These are phyloP conservation scores for Achroia grisella DNA, from an alignment of 1,140 invertebrate species.

Conservation along the genomic window DNA sequence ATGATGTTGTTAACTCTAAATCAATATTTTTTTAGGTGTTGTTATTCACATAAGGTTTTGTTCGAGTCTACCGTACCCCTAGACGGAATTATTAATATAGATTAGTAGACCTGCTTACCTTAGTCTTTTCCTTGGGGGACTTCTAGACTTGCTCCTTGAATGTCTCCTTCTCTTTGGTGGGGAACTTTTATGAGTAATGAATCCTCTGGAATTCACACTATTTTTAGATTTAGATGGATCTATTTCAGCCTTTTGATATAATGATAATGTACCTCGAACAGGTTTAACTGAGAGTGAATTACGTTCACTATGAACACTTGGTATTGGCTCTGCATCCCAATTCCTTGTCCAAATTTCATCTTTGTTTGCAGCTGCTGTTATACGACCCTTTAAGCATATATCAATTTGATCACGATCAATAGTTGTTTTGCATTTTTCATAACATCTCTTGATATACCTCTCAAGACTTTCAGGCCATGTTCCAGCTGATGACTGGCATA, in stretches of 20 bases:
- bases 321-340: conserved; percentile 93
- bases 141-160: conserved; percentile 53
- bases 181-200: conserved; percentile 36
- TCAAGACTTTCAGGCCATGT: conserved; percentile 85
- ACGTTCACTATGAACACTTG: conserved; percentile 85
- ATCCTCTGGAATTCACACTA: conserved; percentile 23
- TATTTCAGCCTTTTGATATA: conserved; percentile 68
- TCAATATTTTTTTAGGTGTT: too few relatives aligned
- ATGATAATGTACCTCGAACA: conserved; percentile 66
- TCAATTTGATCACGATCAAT: conserved; percentile 95
- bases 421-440: conserved; percentile 89
- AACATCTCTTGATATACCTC: conserved; percentile 92
- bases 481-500: conserved; percentile 66
- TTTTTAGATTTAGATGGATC: conserved; percentile 38
- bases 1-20: too few relatives aligned
- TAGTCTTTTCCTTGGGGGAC: conserved; percentile 48
- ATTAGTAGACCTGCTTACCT: conserved; percentile 24
- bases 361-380: conserved; percentile 90
- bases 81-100: too few relatives aligned
- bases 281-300: conserved; percentile 76
- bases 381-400: conserved; percentile 93
- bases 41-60: too few relatives aligned
- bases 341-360: conserved; percentile 90
- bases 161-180: conserved; percentile 43
- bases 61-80: too few relatives aligned